Percentiles rank a stretch among this genome's conserved stretches.
These are phyloP conservation scores for Mustela erminea DNA, from an alignment of 2,797 vertebrate genomes.

Conservation along the genomic window DNA sequence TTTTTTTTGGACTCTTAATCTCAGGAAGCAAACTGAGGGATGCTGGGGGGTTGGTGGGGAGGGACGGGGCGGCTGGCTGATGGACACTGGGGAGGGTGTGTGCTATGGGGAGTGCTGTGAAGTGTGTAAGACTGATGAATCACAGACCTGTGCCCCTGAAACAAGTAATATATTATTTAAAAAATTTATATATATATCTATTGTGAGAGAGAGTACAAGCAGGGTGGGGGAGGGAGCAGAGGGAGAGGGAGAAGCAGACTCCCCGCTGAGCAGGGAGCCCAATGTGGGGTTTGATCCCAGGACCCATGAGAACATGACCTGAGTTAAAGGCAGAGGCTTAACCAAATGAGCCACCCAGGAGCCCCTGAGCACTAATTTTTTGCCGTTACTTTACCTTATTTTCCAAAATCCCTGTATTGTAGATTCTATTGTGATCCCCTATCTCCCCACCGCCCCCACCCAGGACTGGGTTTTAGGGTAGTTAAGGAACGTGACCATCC, in stretches of 20 bases:
- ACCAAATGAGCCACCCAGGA: background rate
- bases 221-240: too few species aligned
- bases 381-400: background rate
- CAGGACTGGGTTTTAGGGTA: background rate
- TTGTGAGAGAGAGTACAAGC: background rate
- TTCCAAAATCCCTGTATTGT: background rate
- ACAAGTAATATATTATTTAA: too few species aligned
- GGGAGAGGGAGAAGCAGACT: background rate
- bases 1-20: too few species aligned
- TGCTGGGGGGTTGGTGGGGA: too few species aligned
- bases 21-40: too few species aligned
- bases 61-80: too few species aligned
- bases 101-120: too few species aligned
- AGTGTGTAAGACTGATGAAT: too few species aligned
- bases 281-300: background rate
- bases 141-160: too few species aligned
- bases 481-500: background rate
- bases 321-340: background rate
- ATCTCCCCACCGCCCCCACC: background rate
- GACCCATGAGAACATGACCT: background rate
- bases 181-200: too few species aligned
- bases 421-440: background rate
- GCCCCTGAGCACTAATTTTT: background rate
- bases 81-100: too few species aligned
- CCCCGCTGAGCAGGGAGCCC: background rate